phyloP scores from a whole-genome alignment of 2,888 invertebrate species.

The Sphaerophoria rueppellii region DNA sequence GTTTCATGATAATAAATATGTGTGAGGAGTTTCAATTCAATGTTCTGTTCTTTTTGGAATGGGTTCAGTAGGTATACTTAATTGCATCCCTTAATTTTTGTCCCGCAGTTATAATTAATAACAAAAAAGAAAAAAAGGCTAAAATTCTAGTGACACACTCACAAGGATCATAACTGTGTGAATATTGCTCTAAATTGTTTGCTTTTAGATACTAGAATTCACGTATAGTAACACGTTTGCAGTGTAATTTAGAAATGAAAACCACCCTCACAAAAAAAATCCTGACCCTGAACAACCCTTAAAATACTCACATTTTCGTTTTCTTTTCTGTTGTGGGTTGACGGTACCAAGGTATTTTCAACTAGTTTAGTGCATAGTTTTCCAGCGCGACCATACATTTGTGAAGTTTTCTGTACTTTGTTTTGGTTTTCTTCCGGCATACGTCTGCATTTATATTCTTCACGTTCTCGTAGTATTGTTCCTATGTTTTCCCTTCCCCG shows the following conservation, averaged over 20 bases:
- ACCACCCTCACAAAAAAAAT: conserved; percentile 49
- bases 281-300: conserved; percentile 69
- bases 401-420: conserved; percentile 32
- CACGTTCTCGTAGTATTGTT: conserved; percentile 9
- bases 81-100: conserved; percentile 53
- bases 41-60: conserved; percentile 13
- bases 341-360: conserved; percentile 11
- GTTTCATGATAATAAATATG: conserved; percentile 15
- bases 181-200: conserved; percentile 45
- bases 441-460: not conserved
- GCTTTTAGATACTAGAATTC: conserved; percentile 18
- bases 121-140: not conserved
- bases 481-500: conserved; percentile 18
- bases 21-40: not conserved
- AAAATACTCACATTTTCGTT: conserved; percentile 25
- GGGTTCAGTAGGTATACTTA: conserved; percentile 44
- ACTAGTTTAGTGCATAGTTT: not conserved
- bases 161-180: conserved; percentile 27
- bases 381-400: not conserved
- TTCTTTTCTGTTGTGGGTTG: conserved; percentile 28
- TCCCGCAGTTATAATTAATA: conserved; percentile 22
- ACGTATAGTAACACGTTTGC: not conserved
- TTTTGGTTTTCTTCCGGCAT: conserved; percentile 51
- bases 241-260: conserved; percentile 14
- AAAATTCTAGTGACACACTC: conserved; percentile 13